Base-by-base conservation (phyloP, 2,797 vertebrate genomes). In the Mus minutoides region DNA sequence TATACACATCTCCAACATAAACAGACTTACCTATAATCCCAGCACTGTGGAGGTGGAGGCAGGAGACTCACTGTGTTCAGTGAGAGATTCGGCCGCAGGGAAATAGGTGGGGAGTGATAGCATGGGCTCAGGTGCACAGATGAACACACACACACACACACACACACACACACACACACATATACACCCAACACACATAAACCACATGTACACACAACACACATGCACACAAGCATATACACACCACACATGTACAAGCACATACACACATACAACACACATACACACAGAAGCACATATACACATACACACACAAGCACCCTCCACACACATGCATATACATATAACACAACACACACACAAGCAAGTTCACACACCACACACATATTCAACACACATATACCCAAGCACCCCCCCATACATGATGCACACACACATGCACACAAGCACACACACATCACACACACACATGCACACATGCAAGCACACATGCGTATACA, bases 181-280 rank as follows among this genome's bases (percentile, higher is more conserved):
- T 31, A 16, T 1, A 10, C 12, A n/a, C 58, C 58, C 22, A 49
- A 3, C 21, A 16, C 17, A 6, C 0, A 3, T 2, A 11, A 2
- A 0, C 22, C 8, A 26, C 21, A 60, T 21, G 14, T 24, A 56
- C 31, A 67, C 64, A 7, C 31, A 22, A 12, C 64, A 16, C 31
- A 31, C 22, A 60, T 14, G 64, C 64, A 67, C 64, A 54, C 10
- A 49, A 17, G 40, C 34, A 69, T 16, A 37, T 19, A 37, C 24
- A 76, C 19, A 29, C 26, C 26, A 73, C n/a, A 73, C 21, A 6
- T n/a, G 8, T n/a, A 21, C 49, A 79, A 34, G 29, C 7, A 24
- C 21, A 37, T n/a, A 22, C n/a, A 60, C n/a, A 16, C 56, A n/a
- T 3, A 69, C 31, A 7, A n/a, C 67, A n/a, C 34, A n/a, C 34